A percentile compares a stretch with the other conserved stretches of the same genome.
Evolutionary conservation across 2,113 vertebrate genomes (phyloP).

Genomic region (Cepphus grylle): DNA sequence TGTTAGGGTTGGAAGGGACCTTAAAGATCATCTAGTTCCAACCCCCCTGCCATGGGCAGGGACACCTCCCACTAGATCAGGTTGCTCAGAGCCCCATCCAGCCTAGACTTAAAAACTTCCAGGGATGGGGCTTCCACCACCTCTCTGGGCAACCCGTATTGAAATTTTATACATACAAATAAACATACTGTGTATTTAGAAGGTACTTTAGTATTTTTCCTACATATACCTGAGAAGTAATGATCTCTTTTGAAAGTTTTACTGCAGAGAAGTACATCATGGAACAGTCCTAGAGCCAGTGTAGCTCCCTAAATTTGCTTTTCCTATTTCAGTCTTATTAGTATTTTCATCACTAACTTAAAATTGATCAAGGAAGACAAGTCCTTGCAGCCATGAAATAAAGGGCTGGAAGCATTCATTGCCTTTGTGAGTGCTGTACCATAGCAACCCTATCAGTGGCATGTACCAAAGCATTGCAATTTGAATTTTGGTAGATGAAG

Average conservation of each 20-base stretch:
- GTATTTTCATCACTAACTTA: constrained; percentile 15
- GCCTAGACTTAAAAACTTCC: too few relatives aligned
- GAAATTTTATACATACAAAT: neutral
- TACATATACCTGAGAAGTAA: neutral
- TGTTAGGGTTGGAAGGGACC: too few relatives aligned
- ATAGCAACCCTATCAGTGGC: neutral
- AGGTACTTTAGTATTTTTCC: neutral
- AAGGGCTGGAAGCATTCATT: neutral
- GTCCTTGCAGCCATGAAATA: constrained; percentile 33
- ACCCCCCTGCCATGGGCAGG: too few relatives aligned
- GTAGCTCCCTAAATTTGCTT: neutral
- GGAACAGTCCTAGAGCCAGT: neutral
- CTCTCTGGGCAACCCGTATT: neutral
- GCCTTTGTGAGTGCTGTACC: neutral
- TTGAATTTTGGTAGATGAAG: constrained; percentile 19
- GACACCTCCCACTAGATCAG: too few relatives aligned
- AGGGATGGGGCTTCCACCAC: too few relatives aligned
- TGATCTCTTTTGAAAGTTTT: neutral
- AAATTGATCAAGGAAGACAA: constrained; percentile 41
- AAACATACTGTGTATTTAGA: neutral
- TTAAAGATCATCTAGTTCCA: too few relatives aligned
- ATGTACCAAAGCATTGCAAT: neutral
- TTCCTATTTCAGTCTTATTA: neutral
- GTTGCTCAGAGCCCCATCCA: too few relatives aligned
- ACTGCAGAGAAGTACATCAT: neutral